phyloP scores from a whole-genome alignment of 2,888 invertebrate species.

The Stictocephala bisonia region DNA sequence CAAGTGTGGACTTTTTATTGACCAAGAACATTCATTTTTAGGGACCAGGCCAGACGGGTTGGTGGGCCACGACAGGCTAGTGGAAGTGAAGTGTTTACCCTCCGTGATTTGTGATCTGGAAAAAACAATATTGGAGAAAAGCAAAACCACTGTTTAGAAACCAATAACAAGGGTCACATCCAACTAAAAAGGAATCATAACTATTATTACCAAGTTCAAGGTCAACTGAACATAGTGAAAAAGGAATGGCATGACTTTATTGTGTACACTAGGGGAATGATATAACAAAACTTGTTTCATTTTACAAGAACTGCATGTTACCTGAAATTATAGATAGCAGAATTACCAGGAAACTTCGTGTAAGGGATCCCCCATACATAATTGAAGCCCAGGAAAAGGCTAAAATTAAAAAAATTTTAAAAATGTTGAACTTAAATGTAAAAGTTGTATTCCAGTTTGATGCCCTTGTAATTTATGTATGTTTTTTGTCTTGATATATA shows the following conservation, averaged over 20 bases:
- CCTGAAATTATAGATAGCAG: slow-evolving; percentile 37
- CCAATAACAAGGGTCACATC: too few species aligned
- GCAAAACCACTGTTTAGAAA: too few species aligned
- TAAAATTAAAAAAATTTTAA: too few species aligned
- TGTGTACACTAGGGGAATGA: slow-evolving; percentile 45
- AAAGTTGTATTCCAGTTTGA: too few species aligned
- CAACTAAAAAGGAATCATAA: slow-evolving; percentile 46
- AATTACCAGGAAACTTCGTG: not conserved
- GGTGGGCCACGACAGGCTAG: slow-evolving; percentile 20
- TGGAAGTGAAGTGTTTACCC: slow-evolving; percentile 24
- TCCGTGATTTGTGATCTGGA: not conserved
- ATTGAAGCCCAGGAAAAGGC: slow-evolving; percentile 17
- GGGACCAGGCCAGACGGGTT: slow-evolving; percentile 47
- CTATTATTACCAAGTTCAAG: slow-evolving; percentile 51
- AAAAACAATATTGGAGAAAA: not conserved
- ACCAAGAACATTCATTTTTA: slow-evolving; percentile 26
- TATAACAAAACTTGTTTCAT: too few species aligned
- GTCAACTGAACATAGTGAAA: slow-evolving; percentile 48
- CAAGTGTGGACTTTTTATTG: slow-evolving; percentile 43
- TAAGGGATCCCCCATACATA: slow-evolving; percentile 13
- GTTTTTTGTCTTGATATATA: too few species aligned
- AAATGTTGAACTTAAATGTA: too few species aligned
- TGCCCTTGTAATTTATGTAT: too few species aligned
- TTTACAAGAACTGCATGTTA: slow-evolving; percentile 15
- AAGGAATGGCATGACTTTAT: slow-evolving; percentile 48